These are phyloP conservation scores for Cavia porcellus DNA, from an alignment of 2,113 vertebrate species.

Conservation along the genomic window DNA sequence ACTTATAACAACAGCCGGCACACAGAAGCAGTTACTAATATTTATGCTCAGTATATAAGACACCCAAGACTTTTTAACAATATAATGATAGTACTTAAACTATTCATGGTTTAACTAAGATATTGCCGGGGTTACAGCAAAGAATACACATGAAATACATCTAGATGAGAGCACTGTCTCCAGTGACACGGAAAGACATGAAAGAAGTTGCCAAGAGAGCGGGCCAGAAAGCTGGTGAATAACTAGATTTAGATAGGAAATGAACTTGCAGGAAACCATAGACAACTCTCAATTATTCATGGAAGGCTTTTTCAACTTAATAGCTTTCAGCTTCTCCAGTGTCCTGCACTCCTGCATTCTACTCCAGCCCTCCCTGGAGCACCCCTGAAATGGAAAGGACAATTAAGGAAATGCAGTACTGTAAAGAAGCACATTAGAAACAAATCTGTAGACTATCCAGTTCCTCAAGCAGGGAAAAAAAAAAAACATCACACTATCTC, in stretches of 20 bases:
- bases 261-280: not conserved
- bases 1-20: not conserved
- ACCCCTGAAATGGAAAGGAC: conserved; percentile 44
- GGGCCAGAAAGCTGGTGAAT: not conserved
- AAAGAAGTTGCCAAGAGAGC: conserved; percentile 34
- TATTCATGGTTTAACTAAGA: not conserved
- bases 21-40: not conserved
- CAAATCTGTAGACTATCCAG: conserved; percentile 25
- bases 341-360: not conserved
- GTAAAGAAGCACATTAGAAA: conserved; percentile 42
- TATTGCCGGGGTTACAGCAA: not conserved
- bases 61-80: conserved; percentile 8
- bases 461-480: not conserved
- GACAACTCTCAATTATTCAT: conserved; percentile 33
- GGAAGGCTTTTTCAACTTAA: conserved; percentile 15
- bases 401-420: conserved; percentile 49
- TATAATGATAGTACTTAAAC: not conserved
- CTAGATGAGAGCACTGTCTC: not conserved
- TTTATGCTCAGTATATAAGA: not conserved
- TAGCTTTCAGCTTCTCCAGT: not conserved
- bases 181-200: not conserved
- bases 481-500: not conserved
- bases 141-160: not conserved
- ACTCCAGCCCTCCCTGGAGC: not conserved
- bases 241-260: not conserved